phyloP scores from a whole-genome alignment of 2,888 invertebrate genomes.

The Polymixis flavicincta region DNA sequence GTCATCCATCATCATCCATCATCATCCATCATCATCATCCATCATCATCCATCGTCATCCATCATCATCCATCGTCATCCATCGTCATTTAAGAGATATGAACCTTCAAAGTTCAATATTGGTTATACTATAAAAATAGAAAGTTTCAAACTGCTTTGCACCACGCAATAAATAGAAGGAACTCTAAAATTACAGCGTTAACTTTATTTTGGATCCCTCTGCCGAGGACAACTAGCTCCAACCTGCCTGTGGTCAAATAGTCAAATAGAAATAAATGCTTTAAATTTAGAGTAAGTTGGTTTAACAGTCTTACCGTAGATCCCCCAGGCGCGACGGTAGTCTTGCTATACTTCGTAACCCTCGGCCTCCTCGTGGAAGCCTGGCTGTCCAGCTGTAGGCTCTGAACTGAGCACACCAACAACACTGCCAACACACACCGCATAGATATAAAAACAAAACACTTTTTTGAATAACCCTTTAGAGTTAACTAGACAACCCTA shows the following conservation, averaged over 20 bases:
- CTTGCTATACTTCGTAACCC: constrained; percentile 92
- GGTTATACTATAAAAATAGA: too few relatives aligned
- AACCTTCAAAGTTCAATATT: too few relatives aligned
- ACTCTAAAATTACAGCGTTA: not conserved
- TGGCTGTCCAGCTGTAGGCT: constrained; percentile 90
- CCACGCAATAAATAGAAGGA: not conserved
- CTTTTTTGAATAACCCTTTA: constrained; percentile 34
- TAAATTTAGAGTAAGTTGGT: not conserved
- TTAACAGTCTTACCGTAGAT: constrained; percentile 80
- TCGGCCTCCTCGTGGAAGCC: constrained; percentile 91
- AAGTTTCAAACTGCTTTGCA: not conserved
- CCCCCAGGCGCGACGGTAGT: constrained; percentile 86
- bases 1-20: too few relatives aligned
- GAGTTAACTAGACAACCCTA: constrained; percentile 22
- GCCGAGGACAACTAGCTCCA: not conserved
- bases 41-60: too few relatives aligned
- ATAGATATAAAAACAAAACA: constrained; percentile 69
- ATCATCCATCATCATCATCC: too few relatives aligned
- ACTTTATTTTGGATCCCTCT: not conserved
- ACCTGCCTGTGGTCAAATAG: not conserved
- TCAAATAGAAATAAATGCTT: too few relatives aligned
- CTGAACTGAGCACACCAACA: constrained; percentile 85
- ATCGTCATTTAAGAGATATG: too few relatives aligned
- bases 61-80: too few relatives aligned
- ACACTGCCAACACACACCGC: constrained; percentile 82